Base-by-base conservation (phyloP, 2,797 vertebrate genomes). In the Cynopterus sphinx region DNA sequence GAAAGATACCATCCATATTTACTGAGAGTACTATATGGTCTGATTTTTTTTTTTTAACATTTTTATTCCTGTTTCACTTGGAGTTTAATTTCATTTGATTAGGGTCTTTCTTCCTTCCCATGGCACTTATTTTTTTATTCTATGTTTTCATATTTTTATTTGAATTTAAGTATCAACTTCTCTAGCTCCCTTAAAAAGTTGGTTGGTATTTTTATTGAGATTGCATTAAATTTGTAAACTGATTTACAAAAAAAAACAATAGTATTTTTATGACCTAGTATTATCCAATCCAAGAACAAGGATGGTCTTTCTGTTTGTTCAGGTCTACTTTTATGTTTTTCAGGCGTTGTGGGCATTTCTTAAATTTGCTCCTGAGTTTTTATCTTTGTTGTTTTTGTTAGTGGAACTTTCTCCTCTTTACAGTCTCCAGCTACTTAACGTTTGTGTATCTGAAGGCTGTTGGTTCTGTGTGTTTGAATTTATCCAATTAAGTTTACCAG, bases 81-180 rank as follows among this genome's bases (percentile, higher is more conserved):
- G 19, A 86, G 55, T 82, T 65, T 70, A 36, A 93, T 79, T 77
- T 84, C 90, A 51, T 78, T 24, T 68, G 5, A 7, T 70, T 57
- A 83, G 21, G 33, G 16, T 74, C 15, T 39, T 73, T n/a, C 11
- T 31, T 16, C 28, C 4, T 75, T 11, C 19, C 1, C 6, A 9
- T 87, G 46, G 5, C 67, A 39, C 55, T 61, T 63, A 12, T 73
- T 88, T 78, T 73, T n/a, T 90, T 68, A 79, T 36, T 19, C 7
- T 49, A 1, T 92, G 63, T 85, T 84, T 95, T 85, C 51, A 46
- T 88, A 92, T 89, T 95, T 91, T 61, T 28, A n/a, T 51, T 43
- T 88, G 74, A 92, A 84, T 28, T 78, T 94, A 43, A 41, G 2
- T 68, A 51, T 96, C 68, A 85, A 2, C 43, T 95, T 82, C 4